Base-by-base conservation (phyloP, 2,797 vertebrate genomes). In the Loris lydekkerianus region DNA sequence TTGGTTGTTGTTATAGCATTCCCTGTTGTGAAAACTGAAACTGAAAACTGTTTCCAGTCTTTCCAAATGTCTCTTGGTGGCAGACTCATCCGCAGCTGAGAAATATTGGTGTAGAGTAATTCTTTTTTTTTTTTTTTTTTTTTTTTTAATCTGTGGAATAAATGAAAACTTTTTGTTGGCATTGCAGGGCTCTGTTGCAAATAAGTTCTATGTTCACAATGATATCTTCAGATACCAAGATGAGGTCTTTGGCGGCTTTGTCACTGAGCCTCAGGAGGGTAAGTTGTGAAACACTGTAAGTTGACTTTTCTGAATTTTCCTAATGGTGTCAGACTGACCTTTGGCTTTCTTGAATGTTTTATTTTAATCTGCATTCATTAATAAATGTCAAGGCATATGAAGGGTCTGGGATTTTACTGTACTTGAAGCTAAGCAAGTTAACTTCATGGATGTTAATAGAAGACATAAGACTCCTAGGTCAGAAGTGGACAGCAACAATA, bases 171-270 rank as follows among this genome's bases (percentile, higher is more conserved):
- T 65, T 85, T 67, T 95, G 90, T 85, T 97, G 43, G 65, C 92
- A 70, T 94, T 97, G 63, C 96, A 99, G 99, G 99, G 99, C 1
- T 99, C 99, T 17, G 99, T 99, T 78, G 99, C 99, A 85, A 99
- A 99, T 98, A 99, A 99, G 95, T 99, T 99, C 98, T 99, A 99
- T 94, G 99, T 99, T 92, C 99, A 99, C 98, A 99, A 99, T 0
- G 99, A 99, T 77, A 99, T 99, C 97, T 99, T 99, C 97, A 99
- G 99, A 95, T 99, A 99, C 97, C 99, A 99, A 94, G 99, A 99
- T 95, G 99, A 99, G 95, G 99, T 99, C 89, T 99, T 99, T 78
- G 99, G 99, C 2, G 99, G 99, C 97, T 99, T 99, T 0, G 99
- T 99, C 96, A 99, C 99, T 0, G 99, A 99, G 93, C 99, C 99